A percentile compares a stretch with the other conserved stretches of the same genome.
Evolutionary conservation across 1,140 invertebrate genomes (phyloP).

Genomic region (Saxidomus purpurata): DNA sequence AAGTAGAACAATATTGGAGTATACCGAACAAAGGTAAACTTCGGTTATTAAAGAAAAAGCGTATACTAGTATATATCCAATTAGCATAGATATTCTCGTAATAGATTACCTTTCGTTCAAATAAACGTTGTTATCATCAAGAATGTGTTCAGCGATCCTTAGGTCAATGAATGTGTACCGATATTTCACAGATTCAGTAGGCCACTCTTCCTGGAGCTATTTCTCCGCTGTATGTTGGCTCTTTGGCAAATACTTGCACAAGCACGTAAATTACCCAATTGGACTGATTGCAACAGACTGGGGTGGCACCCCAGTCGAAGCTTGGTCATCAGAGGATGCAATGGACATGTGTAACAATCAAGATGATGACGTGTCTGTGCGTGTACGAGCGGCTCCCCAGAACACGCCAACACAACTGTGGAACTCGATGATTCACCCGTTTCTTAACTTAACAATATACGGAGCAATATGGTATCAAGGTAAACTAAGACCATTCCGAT

Average conservation of each 20-base stretch:
- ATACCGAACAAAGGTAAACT: slow-evolving; percentile 70
- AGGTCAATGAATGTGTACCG: too few relatives aligned
- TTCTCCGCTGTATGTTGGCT: slow-evolving; percentile 85
- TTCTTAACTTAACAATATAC: slow-evolving; percentile 79
- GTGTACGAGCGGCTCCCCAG: background rate
- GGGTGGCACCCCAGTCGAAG: slow-evolving; percentile 81
- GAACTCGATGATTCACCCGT: slow-evolving; percentile 83
- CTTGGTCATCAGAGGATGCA: slow-evolving; percentile 79
- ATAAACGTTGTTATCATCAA: too few relatives aligned
- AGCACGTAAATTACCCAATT: slow-evolving; percentile 77
- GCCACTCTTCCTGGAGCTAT: slow-evolving; percentile 67
- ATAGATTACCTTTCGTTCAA: too few relatives aligned
- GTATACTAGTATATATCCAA: too few relatives aligned
- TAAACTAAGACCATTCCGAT: slow-evolving; percentile 58
- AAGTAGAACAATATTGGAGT: slow-evolving; percentile 71
- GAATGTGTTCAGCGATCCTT: too few relatives aligned
- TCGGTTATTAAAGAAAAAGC: too few relatives aligned
- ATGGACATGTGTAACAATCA: slow-evolving; percentile 70
- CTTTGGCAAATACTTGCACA: slow-evolving; percentile 79
- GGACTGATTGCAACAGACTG: slow-evolving; percentile 79
- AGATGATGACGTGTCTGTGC: background rate
- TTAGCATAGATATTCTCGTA: too few relatives aligned
- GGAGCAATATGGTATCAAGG: slow-evolving; percentile 84
- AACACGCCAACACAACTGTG: slow-evolving; percentile 67
- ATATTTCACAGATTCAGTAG: slow-evolving; percentile 54